Evolutionary conservation across 2,888 invertebrate genomes (phyloP), one percentile per base, ranked within the genome.

Genomic region (Marronus borbonicus): DNA sequence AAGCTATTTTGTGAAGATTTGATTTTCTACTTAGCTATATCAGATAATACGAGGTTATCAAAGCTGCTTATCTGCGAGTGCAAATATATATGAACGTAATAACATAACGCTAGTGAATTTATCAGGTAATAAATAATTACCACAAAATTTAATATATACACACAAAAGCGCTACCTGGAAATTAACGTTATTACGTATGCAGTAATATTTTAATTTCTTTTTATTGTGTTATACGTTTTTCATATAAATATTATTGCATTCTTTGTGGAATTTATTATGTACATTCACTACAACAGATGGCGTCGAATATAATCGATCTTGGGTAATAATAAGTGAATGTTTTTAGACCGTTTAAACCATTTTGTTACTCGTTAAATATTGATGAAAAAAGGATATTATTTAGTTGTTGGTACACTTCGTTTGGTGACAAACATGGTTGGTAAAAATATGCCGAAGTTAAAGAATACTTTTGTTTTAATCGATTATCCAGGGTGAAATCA

Each of bases 121-220:
- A 55, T 55, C 55, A 20, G 20, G 55, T 20, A 55, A 55, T 55
- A 55, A 55, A n/a, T 55, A 17, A 55, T 20, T 55, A 55, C 55
- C n/a, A 14, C 55, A 55, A 55, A 55, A 55, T 55, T 55, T 55
- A 55, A 55, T 55, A 55, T n/a, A 55, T 55, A 55, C n/a, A 55
- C 55, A 20, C 17, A 55, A 44, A 44, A 44, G 44, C 44, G 8
- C 8, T 44, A 44, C 44, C 44, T 55, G 14, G 55, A 55, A 7
- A 55, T 55, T 2, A 17, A 17, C 20, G 20, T 55, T 55, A 20
- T 20, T 55, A 55, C 55, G 55, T 55, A 8, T 55, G 20, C 55
- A 1, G 55, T 20, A n/a, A 20, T 7, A 12, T 55, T 55, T 20
- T 20, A 55, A 55, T 55, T 55, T 7, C 55, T 17, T 20, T 55